phyloP scores from a whole-genome alignment of 2,888 invertebrate species.

The Anticlea derivata region DNA sequence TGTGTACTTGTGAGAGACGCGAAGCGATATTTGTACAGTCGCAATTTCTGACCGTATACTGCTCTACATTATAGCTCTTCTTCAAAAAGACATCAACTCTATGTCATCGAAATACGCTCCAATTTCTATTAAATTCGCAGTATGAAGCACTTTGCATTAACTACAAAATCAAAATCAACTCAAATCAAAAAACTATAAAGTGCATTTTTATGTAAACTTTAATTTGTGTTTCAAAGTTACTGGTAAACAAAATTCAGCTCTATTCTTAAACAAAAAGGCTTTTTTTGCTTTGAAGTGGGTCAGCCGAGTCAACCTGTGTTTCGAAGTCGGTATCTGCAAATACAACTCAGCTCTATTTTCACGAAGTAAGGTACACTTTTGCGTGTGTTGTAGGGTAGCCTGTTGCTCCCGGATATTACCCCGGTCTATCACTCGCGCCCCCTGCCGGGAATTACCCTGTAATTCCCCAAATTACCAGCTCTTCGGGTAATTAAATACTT shows the following conservation, averaged over 20 bases:
- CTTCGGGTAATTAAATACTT: conserved; percentile 73
- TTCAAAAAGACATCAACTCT: too few species aligned
- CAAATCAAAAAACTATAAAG: not conserved
- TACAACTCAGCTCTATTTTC: not conserved
- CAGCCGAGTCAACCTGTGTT: conserved; percentile 41
- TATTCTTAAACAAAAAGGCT: not conserved
- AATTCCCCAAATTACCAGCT: conserved; percentile 76
- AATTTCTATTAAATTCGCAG: too few species aligned
- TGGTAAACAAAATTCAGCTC: not conserved
- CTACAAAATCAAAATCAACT: not conserved
- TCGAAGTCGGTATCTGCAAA: not conserved
- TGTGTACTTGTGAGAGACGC: too few species aligned
- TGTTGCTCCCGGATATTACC: conserved; percentile 79
- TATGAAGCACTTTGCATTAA: too few species aligned
- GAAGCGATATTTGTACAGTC: too few species aligned
- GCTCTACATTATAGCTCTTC: too few species aligned
- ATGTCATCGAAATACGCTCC: too few species aligned
- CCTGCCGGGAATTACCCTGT: conserved; percentile 72
- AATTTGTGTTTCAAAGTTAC: not conserved
- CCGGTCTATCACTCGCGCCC: conserved; percentile 65
- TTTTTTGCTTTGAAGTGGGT: conserved; percentile 2
- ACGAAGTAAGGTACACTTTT: conserved; percentile 4
- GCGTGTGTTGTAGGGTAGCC: conserved; percentile 42
- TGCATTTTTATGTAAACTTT: not conserved
- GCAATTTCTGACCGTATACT: too few species aligned